Evolutionary conservation across 2,113 vertebrate genomes (phyloP), one percentile per base, ranked within the genome.

Genomic region (Speoplatyrhinus poulsoni): DNA sequence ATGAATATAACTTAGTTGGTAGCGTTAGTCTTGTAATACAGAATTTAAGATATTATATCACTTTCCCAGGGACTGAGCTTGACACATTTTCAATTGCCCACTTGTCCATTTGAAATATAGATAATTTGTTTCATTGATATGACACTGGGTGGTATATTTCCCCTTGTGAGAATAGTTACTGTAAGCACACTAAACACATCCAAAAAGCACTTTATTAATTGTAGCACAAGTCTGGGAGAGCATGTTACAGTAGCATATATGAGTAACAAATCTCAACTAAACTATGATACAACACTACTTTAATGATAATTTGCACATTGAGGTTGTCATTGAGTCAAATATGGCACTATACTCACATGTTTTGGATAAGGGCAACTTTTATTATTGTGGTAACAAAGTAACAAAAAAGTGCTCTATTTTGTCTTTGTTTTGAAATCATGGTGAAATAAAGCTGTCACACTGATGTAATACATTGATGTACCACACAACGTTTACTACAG

Each of bases 121-220:
- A 69, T 13, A 56, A 57, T 73, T 46, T 10, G 50, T 65, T 15
- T 77, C 16, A 61, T 36, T 60, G 11, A 52, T 19, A 62, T 49
- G 17, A 48, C 48, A 68, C 46, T 73, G 47, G 59, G 50, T 67
- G 67, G 65, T 36, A 69, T 55, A 66, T 60, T 48, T 46, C 57
- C 47, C 66, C 52, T 77, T 65, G 57, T 76, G 59, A 72, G 58
- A 76, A 33, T 59, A 69, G 59, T 81, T 47, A 85, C 87, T 79
- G 26, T 26, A 26, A 26, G 26, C 84, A 85, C 84, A 87, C 59
- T 58, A 60, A 74, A 81, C 79, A 70, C 79, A 85, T 75, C 63
- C 72, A 82, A 72, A 80, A 77, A 8, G 86, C 89, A 91, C 86
- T 91, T 91, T 89, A 82, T 60, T 19, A 79, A 67, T 61, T 84